A percentile compares a stretch with the other conserved stretches of the same genome.
Evolutionary conservation across 2,888 invertebrate species (phyloP).

Genomic region (Myopa testacea): DNA sequence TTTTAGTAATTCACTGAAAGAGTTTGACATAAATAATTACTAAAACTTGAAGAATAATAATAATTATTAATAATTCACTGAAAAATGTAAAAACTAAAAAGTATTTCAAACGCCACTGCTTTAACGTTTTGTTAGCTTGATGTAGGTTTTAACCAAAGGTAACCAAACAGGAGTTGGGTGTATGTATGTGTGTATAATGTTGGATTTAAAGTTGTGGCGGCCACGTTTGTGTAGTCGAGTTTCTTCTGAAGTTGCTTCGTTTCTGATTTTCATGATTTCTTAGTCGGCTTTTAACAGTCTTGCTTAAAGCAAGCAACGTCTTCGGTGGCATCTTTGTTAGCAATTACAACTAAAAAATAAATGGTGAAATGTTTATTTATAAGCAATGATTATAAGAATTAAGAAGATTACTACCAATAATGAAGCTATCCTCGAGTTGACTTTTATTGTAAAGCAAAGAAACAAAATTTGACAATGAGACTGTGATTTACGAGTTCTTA

Average conservation of each 20-base stretch:
- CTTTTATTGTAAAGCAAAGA: not conserved
- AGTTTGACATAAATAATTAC: too few species aligned
- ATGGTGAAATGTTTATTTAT: not conserved
- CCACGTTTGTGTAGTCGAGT: slow-evolving; percentile 41
- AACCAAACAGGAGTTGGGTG: not conserved
- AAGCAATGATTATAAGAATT: not conserved
- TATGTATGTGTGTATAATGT: slow-evolving; percentile 29
- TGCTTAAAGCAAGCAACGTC: slow-evolving; percentile 19
- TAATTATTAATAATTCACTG: too few species aligned
- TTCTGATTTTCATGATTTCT: slow-evolving; percentile 16
- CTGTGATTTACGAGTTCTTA: slow-evolving; percentile 2
- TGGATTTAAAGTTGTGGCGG: slow-evolving; percentile 41
- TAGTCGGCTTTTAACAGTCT: slow-evolving; percentile 27
- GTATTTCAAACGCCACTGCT: not conserved
- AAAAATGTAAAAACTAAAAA: too few species aligned
- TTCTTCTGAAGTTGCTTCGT: slow-evolving; percentile 25
- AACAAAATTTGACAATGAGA: slow-evolving; percentile 32
- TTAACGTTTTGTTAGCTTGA: not conserved
- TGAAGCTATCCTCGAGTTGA: not conserved
- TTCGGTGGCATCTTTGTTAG: not conserved
- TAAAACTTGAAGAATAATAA: too few species aligned
- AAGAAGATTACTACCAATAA: not conserved
- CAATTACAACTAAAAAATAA: not conserved
- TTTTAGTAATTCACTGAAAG: too few species aligned
- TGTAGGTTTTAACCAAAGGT: not conserved